Conservation (phyloP, 2,888 invertebrate species). For the Cenopis cana region DNA sequence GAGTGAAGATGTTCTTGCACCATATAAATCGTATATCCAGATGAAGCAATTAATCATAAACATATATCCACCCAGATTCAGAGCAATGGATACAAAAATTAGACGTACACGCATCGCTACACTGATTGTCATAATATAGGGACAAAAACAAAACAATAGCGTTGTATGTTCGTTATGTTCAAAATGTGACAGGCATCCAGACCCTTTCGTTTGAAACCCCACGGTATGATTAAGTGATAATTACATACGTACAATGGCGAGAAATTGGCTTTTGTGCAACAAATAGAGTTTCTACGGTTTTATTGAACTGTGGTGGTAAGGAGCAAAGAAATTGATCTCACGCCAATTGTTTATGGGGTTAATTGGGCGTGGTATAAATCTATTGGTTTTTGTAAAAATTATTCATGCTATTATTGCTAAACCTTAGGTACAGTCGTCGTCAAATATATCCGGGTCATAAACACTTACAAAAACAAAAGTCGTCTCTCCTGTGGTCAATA, state of each 20-base stretch:
- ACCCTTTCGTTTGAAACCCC: constrained; percentile 11
- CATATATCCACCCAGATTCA: neutral
- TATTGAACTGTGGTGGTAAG: constrained; percentile 8
- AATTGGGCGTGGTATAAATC: neutral
- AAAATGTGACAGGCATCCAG: neutral
- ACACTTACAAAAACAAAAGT: too few relatives aligned
- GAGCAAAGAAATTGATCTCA: neutral
- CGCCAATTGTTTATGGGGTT: neutral
- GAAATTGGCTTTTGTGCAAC: constrained; percentile 7
- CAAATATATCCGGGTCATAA: too few relatives aligned
- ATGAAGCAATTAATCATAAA: neutral
- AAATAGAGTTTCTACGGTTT: neutral
- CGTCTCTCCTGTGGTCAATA: too few relatives aligned
- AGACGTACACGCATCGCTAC: neutral
- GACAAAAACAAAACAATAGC: constrained; percentile 9
- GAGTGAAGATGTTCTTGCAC: too few relatives aligned
- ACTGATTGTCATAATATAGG: constrained; percentile 11
- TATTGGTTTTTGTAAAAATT: neutral
- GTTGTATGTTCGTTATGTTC: neutral
- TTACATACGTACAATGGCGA: constrained; percentile 12
- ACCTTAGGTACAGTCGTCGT: neutral
- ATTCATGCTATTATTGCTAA: neutral
- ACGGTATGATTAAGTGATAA: constrained; percentile 12
- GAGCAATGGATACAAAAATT: neutral
- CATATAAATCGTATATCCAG: too few relatives aligned